Evolutionary conservation across 2,797 vertebrate species (phyloP).

Genomic region (Megalops cyprinoides): DNA sequence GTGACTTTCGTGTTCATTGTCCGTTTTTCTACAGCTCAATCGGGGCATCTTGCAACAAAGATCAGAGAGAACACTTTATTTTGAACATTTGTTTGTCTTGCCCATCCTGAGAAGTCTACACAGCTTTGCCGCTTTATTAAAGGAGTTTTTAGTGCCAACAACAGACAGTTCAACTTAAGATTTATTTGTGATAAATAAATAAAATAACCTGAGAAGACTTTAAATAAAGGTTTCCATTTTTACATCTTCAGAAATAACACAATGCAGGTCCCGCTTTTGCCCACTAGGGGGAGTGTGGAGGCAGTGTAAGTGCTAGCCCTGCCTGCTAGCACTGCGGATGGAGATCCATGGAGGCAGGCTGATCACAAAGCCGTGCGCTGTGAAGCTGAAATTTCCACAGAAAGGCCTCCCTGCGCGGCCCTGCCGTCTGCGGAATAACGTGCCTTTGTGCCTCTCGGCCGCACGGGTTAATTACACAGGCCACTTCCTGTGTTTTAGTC

Average conservation of each 20-base stretch:
- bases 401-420: neutral
- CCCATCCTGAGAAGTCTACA: neutral
- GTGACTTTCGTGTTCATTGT: slow-evolving; percentile 3
- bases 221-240: neutral
- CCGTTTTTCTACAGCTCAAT: slow-evolving; percentile 7
- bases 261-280: neutral
- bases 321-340: neutral
- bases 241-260: neutral
- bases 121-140: neutral
- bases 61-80: slow-evolving; percentile 27
- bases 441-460: slow-evolving; percentile 39
- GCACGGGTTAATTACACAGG: slow-evolving; percentile 39
- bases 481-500: slow-evolving; percentile 49
- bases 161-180: slow-evolving; percentile 23
- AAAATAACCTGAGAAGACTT: neutral
- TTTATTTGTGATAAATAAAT: neutral
- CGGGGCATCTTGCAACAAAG: slow-evolving; percentile 20
- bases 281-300: slow-evolving; percentile 44
- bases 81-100: neutral
- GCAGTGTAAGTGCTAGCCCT: neutral
- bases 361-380: slow-evolving; percentile 43
- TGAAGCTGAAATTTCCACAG: slow-evolving; percentile 38
- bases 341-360: slow-evolving; percentile 25
- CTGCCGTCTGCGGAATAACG: slow-evolving; percentile 33
- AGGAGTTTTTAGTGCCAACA: slow-evolving; percentile 5